Percentiles rank a stretch among this genome's conserved stretches.
Conservation (phyloP, 2,797 vertebrate species). For the Chiloscyllium punctatum region DNA sequence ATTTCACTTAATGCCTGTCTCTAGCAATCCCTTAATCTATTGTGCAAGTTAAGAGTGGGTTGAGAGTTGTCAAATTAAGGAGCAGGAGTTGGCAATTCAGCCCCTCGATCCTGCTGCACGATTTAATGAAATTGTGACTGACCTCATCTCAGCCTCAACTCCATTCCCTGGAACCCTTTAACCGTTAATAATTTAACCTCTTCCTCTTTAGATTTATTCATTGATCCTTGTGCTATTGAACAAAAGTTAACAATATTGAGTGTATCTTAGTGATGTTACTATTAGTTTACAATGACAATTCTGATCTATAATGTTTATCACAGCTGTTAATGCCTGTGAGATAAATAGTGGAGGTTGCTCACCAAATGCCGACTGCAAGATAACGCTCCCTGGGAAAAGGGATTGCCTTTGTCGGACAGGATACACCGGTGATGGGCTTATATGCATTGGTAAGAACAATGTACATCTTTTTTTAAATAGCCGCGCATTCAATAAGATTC, state of each 20-base stretch:
- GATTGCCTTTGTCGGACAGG: constrained; percentile 66
- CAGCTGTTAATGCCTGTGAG: constrained; percentile 70
- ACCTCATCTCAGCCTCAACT: no score
- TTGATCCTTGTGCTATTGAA: neutral
- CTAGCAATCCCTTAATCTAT: neutral
- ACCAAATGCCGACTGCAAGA: constrained; percentile 66
- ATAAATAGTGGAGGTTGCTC: constrained; percentile 75
- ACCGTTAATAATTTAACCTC: no score
- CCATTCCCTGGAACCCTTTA: no score
- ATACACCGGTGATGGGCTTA: constrained; percentile 72
- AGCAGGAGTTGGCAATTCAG: no score
- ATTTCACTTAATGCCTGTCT: neutral
- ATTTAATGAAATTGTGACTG: no score
- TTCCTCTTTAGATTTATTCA: no score
- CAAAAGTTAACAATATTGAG: neutral
- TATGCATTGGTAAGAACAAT: constrained; percentile 68
- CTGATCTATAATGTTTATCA: neutral
- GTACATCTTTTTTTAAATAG: neutral
- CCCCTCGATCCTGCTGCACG: no score
- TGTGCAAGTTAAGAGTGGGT: neutral
- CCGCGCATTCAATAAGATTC: neutral
- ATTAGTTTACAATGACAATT: neutral
- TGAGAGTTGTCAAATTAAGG: neutral
- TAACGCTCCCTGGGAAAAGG: constrained; percentile 69
- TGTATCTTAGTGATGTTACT: neutral